phyloP scores from a whole-genome alignment of 2,113 vertebrate genomes.

The Antechinus flavipes region DNA sequence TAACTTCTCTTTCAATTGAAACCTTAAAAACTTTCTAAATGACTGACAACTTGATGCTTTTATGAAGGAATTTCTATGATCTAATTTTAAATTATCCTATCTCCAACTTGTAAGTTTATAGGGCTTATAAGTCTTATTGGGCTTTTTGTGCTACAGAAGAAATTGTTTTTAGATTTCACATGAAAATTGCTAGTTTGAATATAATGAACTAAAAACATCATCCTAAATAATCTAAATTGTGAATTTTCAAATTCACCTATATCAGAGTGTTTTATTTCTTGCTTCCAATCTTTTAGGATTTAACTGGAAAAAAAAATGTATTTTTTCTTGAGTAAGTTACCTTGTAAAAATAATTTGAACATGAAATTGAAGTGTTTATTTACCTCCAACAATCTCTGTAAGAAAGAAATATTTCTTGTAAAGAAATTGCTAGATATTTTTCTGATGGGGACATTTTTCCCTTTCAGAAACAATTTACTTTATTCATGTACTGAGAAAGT shows the following conservation, averaged over 20 bases:
- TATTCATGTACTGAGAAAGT: not conserved
- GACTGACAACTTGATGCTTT: constrained; percentile 41
- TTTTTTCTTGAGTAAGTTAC: not conserved
- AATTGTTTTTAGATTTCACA: constrained; percentile 37
- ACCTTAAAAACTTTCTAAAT: constrained; percentile 9
- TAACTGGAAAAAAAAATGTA: constrained; percentile 28
- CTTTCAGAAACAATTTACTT: not conserved
- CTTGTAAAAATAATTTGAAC: constrained; percentile 53
- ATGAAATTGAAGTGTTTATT: constrained; percentile 46
- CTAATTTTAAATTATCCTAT: not conserved
- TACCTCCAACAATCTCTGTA: constrained; percentile 12
- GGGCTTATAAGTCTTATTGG: constrained; percentile 24
- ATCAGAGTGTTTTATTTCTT: not conserved
- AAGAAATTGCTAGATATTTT: not conserved
- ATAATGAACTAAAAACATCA: constrained; percentile 19
- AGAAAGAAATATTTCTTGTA: not conserved
- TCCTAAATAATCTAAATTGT: constrained; percentile 50
- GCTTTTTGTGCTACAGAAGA: constrained; percentile 35
- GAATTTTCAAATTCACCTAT: constrained; percentile 33
- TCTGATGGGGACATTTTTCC: not conserved
- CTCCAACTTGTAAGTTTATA: constrained; percentile 43
- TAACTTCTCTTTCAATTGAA: constrained; percentile 57
- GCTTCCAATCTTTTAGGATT: constrained; percentile 34
- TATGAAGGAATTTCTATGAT: constrained; percentile 28
- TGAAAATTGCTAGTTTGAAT: constrained; percentile 49